Base-by-base conservation (phyloP, 1,140 invertebrate genomes). In the Magallana ariakensis region DNA sequence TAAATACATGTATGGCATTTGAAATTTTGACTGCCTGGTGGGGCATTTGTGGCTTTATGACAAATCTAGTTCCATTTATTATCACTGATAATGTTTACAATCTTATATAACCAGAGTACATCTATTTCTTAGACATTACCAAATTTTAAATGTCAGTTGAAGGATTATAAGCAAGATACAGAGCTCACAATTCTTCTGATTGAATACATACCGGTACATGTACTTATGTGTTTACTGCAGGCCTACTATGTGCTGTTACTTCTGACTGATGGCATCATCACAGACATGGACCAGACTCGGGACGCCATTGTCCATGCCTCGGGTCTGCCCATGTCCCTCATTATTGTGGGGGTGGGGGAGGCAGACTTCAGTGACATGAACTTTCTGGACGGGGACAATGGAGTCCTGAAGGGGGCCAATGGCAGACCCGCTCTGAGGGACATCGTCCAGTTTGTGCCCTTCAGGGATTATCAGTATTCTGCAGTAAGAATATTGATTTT, bases 211-310 rank as follows among this genome's bases (percentile, higher is more conserved):
- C n/a, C n/a, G n/a, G n/a, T n/a, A 62, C 22, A n/a, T 66, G 62
- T 66, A 19, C n/a, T 66, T 10, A 46, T 46, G 33, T 46, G 3
- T 46, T 5, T 46, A 46, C 0, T 90, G 15, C 94, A 95, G 86
- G 94, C 96, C 75, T 97, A 97, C 91, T 96, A 95, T 92, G 95
- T 97, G 57, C 92, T 97, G 8, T 93, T 97, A 0, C 96, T 97
- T 82, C 94, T 97, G 10, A 97, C 96, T 5, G 96, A 97, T 94
- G 96, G 96, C 53, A 95, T 96, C 54, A 96, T 97, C 53, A 96
- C 96, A 15, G 96, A 97, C 91, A 96, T 97, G 95, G 94, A 95
- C 15, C 93, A 96, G 57, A 96, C 96, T 0, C 96, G 95, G 90
- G 92, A 96, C 86, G 96, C 95, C 82, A 95, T 96, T 55, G 93